A percentile compares a stretch with the other conserved stretches of the same genome.
Evolutionary conservation across 30 jellyfish, hydroid and myxozoan species (phyloP).

Genomic region (Aurelia aurita): DNA sequence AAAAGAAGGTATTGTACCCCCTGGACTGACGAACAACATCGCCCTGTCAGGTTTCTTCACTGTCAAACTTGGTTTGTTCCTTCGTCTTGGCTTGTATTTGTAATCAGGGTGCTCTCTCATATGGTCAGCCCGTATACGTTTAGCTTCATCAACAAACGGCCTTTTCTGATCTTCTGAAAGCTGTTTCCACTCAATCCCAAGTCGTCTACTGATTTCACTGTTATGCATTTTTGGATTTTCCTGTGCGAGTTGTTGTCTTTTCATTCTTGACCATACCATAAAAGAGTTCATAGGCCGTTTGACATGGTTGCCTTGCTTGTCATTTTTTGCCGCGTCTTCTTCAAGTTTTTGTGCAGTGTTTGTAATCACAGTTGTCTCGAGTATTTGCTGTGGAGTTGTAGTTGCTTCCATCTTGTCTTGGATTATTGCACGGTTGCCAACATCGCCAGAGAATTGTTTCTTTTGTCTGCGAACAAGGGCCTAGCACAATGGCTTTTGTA

Average conservation of each 20-base stretch:
- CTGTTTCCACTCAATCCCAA: slow-evolving; percentile 95
- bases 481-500: slow-evolving; percentile 73
- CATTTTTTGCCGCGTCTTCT: slow-evolving; percentile 42
- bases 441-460: slow-evolving; percentile 56
- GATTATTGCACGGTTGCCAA: slow-evolving; percentile 60
- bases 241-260: slow-evolving; percentile 86
- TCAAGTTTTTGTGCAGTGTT: slow-evolving; percentile 8
- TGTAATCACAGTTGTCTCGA: slow-evolving; percentile 26
- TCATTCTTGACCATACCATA: slow-evolving; percentile 98
- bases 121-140: slow-evolving; percentile 95
- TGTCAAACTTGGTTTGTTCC: slow-evolving; percentile 70
- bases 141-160: slow-evolving; percentile 95
- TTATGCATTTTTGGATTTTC: slow-evolving; percentile 98
- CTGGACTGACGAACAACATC: slow-evolving; percentile 81
- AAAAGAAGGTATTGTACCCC: slow-evolving; percentile 82
- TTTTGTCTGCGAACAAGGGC: slow-evolving; percentile 77
- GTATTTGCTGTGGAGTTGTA: slow-evolving; percentile 31
- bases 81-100: slow-evolving; percentile 91
- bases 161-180: slow-evolving; percentile 83
- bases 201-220: slow-evolving; percentile 94
- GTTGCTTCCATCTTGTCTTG: slow-evolving; percentile 66
- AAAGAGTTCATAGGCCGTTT: slow-evolving; percentile 99
- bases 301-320: slow-evolving; percentile 50
- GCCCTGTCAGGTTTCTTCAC: slow-evolving; percentile 65
- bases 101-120: slow-evolving; percentile 96